Evolutionary conservation across 1,140 invertebrate species (phyloP).

Genomic region (Saxidomus purpurata): DNA sequence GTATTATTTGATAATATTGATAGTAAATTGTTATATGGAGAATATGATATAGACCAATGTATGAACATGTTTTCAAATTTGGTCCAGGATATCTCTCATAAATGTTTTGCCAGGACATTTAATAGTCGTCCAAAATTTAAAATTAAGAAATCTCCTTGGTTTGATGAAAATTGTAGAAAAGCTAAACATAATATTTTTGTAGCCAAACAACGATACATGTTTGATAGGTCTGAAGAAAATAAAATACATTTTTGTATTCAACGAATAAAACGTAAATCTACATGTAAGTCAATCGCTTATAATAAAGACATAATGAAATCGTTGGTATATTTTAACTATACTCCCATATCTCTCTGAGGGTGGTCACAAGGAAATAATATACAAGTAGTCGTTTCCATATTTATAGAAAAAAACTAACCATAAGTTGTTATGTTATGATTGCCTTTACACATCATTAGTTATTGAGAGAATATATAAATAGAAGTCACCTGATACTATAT

Average conservation of each 20-base stretch:
- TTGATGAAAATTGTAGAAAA: slow-evolving; percentile 4
- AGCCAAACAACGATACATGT: neutral
- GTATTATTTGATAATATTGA: neutral
- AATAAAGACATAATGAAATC: neutral
- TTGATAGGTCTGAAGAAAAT: neutral
- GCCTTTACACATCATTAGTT: too few relatives aligned
- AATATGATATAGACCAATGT: neutral
- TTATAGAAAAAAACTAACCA: too few relatives aligned
- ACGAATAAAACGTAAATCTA: neutral
- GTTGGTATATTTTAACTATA: neutral
- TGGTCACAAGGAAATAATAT: too few relatives aligned
- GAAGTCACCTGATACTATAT: too few relatives aligned
- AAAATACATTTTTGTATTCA: neutral
- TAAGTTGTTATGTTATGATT: too few relatives aligned
- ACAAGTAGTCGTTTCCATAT: too few relatives aligned
- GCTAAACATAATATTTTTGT: neutral
- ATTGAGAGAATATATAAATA: too few relatives aligned
- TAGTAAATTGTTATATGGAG: neutral
- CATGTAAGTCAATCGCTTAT: neutral
- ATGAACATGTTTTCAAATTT: neutral
- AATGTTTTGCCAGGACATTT: neutral
- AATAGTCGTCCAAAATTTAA: neutral
- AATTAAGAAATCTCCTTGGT: neutral
- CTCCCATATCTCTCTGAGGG: too few relatives aligned
- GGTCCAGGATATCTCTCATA: neutral